Evolutionary conservation across 2,113 vertebrate species (phyloP).

Genomic region (Cavia aperea): DNA sequence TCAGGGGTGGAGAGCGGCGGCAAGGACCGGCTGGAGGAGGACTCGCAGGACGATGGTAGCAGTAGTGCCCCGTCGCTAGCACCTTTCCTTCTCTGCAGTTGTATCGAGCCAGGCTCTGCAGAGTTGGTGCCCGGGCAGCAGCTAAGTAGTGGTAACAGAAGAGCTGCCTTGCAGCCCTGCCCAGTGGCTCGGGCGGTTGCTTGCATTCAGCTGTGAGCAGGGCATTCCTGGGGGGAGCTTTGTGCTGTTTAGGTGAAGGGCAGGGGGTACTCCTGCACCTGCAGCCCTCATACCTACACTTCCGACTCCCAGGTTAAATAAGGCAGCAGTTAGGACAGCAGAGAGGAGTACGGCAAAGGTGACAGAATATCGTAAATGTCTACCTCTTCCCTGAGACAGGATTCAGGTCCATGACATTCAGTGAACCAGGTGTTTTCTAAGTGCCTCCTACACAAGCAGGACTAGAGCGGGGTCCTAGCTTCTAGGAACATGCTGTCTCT

Average conservation of each 20-base stretch:
- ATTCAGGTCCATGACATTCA: background rate
- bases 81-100: background rate
- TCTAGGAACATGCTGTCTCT: background rate
- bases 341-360: background rate
- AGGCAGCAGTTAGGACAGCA: background rate
- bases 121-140: background rate
- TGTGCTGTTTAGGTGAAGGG: background rate
- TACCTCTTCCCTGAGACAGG: background rate
- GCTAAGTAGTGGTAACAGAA: background rate
- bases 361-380: background rate
- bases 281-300: background rate
- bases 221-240: background rate
- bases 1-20: conserved; percentile 93
- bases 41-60: conserved; percentile 87
- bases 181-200: background rate
- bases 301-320: background rate
- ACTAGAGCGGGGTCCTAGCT: background rate
- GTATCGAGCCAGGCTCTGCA: background rate
- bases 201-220: background rate
- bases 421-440: background rate
- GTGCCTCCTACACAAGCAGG: background rate
- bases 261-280: too few species aligned
- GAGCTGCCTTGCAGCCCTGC: background rate
- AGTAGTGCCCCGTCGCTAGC: background rate
- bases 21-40: conserved; percentile 92